Base-by-base conservation (phyloP, 2,797 vertebrate species). In the Sparus aurata region DNA sequence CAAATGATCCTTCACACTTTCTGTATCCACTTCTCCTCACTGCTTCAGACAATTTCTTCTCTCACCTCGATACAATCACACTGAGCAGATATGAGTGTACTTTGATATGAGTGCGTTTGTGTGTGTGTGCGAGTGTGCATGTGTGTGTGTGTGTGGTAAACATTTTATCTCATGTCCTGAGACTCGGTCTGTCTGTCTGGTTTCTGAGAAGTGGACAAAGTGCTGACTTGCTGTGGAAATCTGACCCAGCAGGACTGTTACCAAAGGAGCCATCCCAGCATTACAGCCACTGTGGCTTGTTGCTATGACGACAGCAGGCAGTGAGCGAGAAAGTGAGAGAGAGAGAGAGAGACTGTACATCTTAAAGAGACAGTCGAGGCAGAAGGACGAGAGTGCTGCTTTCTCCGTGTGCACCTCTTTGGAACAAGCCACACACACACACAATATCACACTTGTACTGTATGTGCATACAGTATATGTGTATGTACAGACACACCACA, bases 271-370 rank as follows among this genome's bases (percentile, higher is more conserved):
- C 34, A 38, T 49, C 18, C 30, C 17, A 69, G 82, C 77, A 61
- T 73, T 70, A 57, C 7, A 61, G 83, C 69, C 72, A 17, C 77
- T 43, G 73, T 72, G 54, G 77, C 79, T 69, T 83, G 92, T 95
- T 94, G 88, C 94, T 75, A 92, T 95, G 92, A 83, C 89, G 92
- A 95, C 94, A 59, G 69, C 52, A 53, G 79, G 77, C 79, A 66
- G 79, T 63, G 79, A n/a, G 41, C n/a, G 60, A 60, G 12, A 0
- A 54, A 7, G 34, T 10, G 49, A 23, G 41, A n/a, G 18, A 52
- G 23, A 25, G 41, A 72, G 69, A 46, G 60, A 54, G 41, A 2
- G 54, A 50, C 12, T 41, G 50, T 4, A 60, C 16, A 47, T 52
- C 78, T 85, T 88, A 85, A 78, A 84, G 85, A 41, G 20, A 67